A percentile compares a stretch with the other conserved stretches of the same genome.
Conservation (phyloP, 1,140 invertebrate species). For the Ruditapes philippinarum region DNA sequence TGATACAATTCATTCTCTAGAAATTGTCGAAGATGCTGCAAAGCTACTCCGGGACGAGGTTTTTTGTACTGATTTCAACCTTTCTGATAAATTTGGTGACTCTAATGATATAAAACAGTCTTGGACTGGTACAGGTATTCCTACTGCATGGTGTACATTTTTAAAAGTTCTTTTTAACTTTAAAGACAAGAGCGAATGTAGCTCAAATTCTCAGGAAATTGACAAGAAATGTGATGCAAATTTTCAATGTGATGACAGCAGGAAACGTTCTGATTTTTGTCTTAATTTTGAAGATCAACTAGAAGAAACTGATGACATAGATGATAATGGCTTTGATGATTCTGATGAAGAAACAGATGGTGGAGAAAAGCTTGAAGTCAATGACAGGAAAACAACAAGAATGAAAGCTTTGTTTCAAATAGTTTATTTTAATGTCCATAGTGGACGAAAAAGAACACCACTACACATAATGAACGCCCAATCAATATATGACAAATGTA, state of each 20-base stretch:
- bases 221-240: background rate
- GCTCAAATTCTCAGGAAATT: no score
- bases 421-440: background rate
- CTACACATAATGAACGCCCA: slow-evolving; percentile 29
- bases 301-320: background rate
- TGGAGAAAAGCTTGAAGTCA: background rate
- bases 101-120: slow-evolving; percentile 21
- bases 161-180: slow-evolving; percentile 11
- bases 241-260: no score
- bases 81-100: slow-evolving; percentile 25
- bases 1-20: background rate
- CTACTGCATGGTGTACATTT: background rate
- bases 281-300: no score
- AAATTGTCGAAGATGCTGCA: background rate
- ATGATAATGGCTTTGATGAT: background rate
- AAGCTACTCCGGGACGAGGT: background rate
- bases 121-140: slow-evolving; percentile 1
- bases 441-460: background rate
- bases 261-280: no score
- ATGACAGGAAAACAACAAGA: background rate
- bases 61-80: background rate
- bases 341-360: background rate
- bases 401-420: slow-evolving; percentile 24
- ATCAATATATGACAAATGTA: slow-evolving; percentile 40
- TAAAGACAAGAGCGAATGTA: background rate